These are phyloP conservation scores for Dendrolimus punctatus DNA, from an alignment of 1,140 invertebrate genomes.

Conservation along the genomic window DNA sequence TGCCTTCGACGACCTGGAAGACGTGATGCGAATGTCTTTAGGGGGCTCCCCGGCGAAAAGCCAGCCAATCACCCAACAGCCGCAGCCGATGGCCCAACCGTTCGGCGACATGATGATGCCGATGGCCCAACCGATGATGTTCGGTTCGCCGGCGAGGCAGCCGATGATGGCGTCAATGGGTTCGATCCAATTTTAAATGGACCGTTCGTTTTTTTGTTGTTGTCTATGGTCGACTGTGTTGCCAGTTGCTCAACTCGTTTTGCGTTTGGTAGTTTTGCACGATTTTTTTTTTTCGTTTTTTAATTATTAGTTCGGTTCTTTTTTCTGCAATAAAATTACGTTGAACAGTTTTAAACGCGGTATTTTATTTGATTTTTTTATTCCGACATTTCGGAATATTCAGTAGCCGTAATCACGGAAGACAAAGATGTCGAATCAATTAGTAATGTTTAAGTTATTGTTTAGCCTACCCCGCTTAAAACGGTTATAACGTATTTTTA, in stretches of 20 bases:
- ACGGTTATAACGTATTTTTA: no score
- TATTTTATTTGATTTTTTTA: no score
- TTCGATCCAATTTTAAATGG: constrained; percentile 45
- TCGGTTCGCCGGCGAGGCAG: constrained; percentile 76
- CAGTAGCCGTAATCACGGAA: no score
- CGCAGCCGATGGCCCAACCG: constrained; percentile 56
- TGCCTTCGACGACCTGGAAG: constrained; percentile 81
- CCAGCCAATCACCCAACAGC: constrained; percentile 63
- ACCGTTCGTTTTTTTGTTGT: constrained; percentile 25
- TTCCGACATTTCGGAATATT: no score
- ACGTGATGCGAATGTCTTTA: constrained; percentile 79
- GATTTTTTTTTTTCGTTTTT: constrained; percentile 15
- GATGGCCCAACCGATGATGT: constrained; percentile 62
- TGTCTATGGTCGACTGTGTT: constrained; percentile 15
- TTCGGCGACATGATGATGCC: constrained; percentile 48
- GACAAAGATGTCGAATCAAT: no score
- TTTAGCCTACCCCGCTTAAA: no score
- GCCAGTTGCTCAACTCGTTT: constrained; percentile 14
- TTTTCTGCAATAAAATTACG: no score
- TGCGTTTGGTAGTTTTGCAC: constrained; percentile 15
- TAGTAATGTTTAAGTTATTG: no score
- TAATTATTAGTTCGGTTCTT: no score
- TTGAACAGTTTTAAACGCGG: no score
- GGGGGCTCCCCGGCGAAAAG: constrained; percentile 75
- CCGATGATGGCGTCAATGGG: constrained; percentile 70